A percentile compares a stretch with the other conserved stretches of the same genome.
Conservation (phyloP, 1,140 invertebrate species). For the Panonychus citri region DNA sequence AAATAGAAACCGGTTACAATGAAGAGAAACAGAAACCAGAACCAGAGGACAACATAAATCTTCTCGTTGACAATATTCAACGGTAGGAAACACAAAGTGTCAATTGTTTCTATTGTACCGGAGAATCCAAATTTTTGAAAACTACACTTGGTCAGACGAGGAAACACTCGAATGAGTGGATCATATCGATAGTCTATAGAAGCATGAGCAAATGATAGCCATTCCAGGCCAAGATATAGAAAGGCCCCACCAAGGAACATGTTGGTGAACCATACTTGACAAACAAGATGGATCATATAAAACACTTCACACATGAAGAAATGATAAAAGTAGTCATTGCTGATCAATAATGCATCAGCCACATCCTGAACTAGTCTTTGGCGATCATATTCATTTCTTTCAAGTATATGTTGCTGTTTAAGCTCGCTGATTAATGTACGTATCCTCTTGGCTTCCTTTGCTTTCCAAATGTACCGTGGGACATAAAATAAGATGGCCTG, state of each 20-base stretch:
- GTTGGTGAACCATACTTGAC: conserved; percentile 13
- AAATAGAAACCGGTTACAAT: conserved; percentile 5
- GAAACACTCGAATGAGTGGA: conserved; percentile 47
- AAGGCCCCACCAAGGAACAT: conserved; percentile 26
- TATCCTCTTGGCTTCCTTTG: conserved; percentile 20
- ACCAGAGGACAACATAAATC: conserved; percentile 62
- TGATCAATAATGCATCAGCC: neutral
- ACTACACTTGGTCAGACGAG: conserved; percentile 65
- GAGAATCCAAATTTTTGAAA: conserved; percentile 44
- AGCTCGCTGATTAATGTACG: conserved; percentile 15
- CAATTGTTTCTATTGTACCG: conserved; percentile 24
- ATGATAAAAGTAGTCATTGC: conserved; percentile 39
- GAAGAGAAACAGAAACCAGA: conserved; percentile 18
- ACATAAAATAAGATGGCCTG: conserved; percentile 35
- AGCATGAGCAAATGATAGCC: conserved; percentile 48
- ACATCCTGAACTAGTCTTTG: neutral
- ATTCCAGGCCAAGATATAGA: conserved; percentile 23
- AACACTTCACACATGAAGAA: conserved; percentile 35
- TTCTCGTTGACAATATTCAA: conserved; percentile 79
- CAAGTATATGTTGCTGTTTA: conserved; percentile 8
- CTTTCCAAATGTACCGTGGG: conserved; percentile 48
- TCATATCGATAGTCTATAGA: conserved; percentile 35
- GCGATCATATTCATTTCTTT: neutral
- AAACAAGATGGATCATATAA: neutral
- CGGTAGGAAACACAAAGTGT: conserved; percentile 37